These are phyloP conservation scores for Mystacides longicornis DNA, from an alignment of 2,888 invertebrate genomes.

Conservation along the genomic window DNA sequence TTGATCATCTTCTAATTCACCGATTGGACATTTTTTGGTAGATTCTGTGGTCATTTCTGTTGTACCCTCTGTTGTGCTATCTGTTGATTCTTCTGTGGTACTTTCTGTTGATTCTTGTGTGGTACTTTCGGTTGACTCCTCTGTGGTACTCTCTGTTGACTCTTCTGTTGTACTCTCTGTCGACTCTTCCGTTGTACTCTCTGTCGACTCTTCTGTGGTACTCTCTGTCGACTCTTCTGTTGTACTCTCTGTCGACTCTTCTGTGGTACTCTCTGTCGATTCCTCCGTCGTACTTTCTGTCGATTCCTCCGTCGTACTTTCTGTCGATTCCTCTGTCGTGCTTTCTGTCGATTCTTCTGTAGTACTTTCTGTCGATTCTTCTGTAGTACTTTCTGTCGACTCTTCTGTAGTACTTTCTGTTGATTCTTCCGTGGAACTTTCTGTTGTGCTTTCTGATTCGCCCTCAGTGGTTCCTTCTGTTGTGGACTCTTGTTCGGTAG, in stretches of 20 bases:
- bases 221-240: slow-evolving; percentile 29
- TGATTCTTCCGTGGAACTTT: slow-evolving; percentile 24
- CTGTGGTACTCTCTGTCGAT: slow-evolving; percentile 15
- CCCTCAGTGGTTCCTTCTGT: slow-evolving; percentile 29
- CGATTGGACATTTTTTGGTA: slow-evolving; percentile 34
- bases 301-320: slow-evolving; percentile 25
- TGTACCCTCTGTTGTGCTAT: slow-evolving; percentile 23
- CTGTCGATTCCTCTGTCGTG: slow-evolving; percentile 22
- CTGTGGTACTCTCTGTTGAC: slow-evolving; percentile 14
- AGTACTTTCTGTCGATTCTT: slow-evolving; percentile 15
- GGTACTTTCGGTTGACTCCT: slow-evolving; percentile 28
- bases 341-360: slow-evolving; percentile 27
- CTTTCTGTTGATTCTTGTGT: slow-evolving; percentile 27
- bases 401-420: slow-evolving; percentile 20
- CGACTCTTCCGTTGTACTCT: slow-evolving; percentile 27
- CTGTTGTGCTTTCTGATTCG: slow-evolving; percentile 27
- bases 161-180: slow-evolving; percentile 28
- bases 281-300: slow-evolving; percentile 21
- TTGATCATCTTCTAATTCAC: slow-evolving; percentile 61
- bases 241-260: slow-evolving; percentile 20
- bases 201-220: slow-evolving; percentile 25
- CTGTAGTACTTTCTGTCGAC: slow-evolving; percentile 27
- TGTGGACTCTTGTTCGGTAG: slow-evolving; percentile 26
- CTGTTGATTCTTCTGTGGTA: slow-evolving; percentile 22
- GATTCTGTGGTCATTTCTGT: slow-evolving; percentile 29